Evolutionary conservation across 2,888 invertebrate genomes (phyloP).

Genomic region (Phania funesta): DNA sequence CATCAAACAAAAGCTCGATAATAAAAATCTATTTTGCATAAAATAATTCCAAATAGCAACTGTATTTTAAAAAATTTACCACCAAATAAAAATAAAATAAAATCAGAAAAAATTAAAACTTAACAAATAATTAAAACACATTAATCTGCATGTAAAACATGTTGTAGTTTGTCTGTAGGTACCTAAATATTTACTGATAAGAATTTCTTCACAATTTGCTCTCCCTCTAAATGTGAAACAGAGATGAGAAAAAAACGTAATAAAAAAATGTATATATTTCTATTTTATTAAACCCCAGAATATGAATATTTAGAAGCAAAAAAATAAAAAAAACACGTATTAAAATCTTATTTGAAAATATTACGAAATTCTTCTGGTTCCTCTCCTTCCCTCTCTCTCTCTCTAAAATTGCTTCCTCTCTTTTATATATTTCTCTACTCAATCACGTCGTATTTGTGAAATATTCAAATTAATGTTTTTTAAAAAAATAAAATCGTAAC

Average conservation of each 20-base stretch:
- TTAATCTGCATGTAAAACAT: slow-evolving; percentile 32
- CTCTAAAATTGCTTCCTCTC: not conserved
- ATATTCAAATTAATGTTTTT: no score
- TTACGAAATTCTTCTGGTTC: not conserved
- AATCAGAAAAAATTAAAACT: not conserved
- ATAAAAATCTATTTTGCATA: no score
- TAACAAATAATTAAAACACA: slow-evolving; percentile 46
- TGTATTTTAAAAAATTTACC: no score
- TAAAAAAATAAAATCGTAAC: no score
- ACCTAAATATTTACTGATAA: slow-evolving; percentile 41
- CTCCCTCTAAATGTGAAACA: not conserved
- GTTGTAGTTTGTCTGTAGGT: slow-evolving; percentile 25
- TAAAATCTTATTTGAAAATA: slow-evolving; percentile 26
- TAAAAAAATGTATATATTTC: slow-evolving; percentile 23
- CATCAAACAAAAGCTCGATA: no score
- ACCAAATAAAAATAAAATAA: slow-evolving; percentile 3
- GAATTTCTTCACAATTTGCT: slow-evolving; percentile 34
- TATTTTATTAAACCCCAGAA: slow-evolving; percentile 1
- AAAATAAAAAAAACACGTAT: slow-evolving; percentile 1
- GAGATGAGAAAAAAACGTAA: slow-evolving; percentile 21
- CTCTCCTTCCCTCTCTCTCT: not conserved
- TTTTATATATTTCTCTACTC: not conserved
- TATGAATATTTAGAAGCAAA: slow-evolving; percentile 1
- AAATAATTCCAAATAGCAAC: no score
- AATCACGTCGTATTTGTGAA: not conserved